These are phyloP conservation scores for Onychostruthus taczanowskii DNA, from an alignment of 2,113 vertebrate species.

Conservation along the genomic window DNA sequence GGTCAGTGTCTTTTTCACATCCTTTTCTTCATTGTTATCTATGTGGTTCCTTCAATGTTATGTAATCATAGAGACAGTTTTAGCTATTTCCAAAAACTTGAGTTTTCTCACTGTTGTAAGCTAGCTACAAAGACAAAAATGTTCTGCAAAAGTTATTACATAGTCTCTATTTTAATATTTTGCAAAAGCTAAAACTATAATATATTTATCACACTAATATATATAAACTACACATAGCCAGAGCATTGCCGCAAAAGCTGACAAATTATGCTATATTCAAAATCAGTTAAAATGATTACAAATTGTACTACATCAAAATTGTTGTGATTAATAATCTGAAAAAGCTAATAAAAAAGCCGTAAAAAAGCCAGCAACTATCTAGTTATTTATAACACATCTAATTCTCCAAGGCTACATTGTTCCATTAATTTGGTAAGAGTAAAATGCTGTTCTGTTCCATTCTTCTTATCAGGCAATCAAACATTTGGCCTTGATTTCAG, in stretches of 20 bases:
- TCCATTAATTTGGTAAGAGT: background rate
- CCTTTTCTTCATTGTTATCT: background rate
- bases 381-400: background rate
- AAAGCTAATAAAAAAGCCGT: background rate
- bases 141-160: background rate
- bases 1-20: background rate
- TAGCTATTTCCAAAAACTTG: background rate
- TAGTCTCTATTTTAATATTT: background rate
- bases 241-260: background rate
- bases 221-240: background rate
- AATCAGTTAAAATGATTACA: background rate
- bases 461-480: background rate
- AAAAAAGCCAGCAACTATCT: background rate
- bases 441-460: background rate
- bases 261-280: background rate
- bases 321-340: background rate
- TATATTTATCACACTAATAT: background rate
- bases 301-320: background rate
- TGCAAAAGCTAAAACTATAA: background rate
- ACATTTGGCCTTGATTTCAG: background rate
- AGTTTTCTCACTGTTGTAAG: background rate
- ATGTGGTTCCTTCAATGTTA: background rate
- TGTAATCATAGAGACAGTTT: background rate
- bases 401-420: background rate
- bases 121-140: background rate